phyloP scores from a whole-genome alignment of 1,140 invertebrate genomes.

The Neodiprion lecontei region DNA sequence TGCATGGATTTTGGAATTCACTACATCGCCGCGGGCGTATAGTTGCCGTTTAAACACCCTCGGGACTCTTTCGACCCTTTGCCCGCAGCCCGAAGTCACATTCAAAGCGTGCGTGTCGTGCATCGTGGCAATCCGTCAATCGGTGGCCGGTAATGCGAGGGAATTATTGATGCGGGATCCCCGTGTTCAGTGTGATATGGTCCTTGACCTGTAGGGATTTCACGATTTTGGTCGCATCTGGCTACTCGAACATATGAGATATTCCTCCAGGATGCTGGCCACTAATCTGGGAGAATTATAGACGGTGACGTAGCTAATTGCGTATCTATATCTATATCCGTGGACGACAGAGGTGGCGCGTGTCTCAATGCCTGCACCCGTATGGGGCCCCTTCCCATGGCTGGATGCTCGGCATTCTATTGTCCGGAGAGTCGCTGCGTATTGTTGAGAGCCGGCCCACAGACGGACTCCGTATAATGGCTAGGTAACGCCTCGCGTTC shows the following conservation, averaged over 20 bases:
- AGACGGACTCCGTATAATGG: slow-evolving; percentile 48
- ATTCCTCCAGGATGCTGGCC: slow-evolving; percentile 44
- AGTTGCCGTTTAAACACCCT: neutral
- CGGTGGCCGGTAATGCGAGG: neutral
- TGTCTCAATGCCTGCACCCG: slow-evolving; percentile 57
- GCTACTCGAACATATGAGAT: slow-evolving; percentile 12
- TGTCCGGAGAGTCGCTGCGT: slow-evolving; percentile 13
- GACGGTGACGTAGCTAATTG: slow-evolving; percentile 58
- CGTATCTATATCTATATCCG: slow-evolving; percentile 53
- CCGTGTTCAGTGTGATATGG: neutral
- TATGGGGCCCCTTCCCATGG: slow-evolving; percentile 33
- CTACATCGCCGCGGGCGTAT: neutral
- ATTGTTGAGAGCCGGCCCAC: slow-evolving; percentile 19
- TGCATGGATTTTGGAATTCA: neutral
- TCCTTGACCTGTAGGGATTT: neutral
- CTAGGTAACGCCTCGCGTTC: slow-evolving; percentile 56
- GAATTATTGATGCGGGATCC: slow-evolving; percentile 2
- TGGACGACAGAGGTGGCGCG: slow-evolving; percentile 34
- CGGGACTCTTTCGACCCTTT: neutral
- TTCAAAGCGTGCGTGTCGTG: neutral
- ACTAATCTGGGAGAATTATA: slow-evolving; percentile 50
- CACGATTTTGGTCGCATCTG: neutral
- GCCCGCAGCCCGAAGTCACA: too few relatives aligned
- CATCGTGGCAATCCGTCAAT: slow-evolving; percentile 5
- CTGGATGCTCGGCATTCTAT: slow-evolving; percentile 21